These are phyloP conservation scores for Panopea generosa DNA, from an alignment of 2,888 invertebrate species.

Conservation along the genomic window DNA sequence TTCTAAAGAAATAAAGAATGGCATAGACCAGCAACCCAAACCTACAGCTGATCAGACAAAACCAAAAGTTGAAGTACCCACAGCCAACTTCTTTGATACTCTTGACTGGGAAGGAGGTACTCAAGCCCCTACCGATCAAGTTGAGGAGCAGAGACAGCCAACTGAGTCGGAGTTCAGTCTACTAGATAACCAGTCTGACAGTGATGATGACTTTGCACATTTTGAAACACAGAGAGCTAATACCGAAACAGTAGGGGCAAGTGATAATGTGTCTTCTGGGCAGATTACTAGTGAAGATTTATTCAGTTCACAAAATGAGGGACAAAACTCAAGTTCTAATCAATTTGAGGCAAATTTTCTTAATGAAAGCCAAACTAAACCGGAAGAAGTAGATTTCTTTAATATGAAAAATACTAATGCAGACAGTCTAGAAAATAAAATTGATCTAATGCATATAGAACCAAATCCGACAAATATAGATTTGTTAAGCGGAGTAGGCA, in stretches of 20 bases:
- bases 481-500: constrained; percentile 66
- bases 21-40: constrained; percentile 65
- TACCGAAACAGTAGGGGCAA: background rate
- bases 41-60: constrained; percentile 6
- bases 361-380: constrained; percentile 5
- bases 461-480: constrained; percentile 75
- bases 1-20: constrained; percentile 3
- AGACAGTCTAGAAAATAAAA: constrained; percentile 57
- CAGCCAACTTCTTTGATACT: constrained; percentile 63
- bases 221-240: constrained; percentile 62
- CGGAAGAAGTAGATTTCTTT: constrained; percentile 70
- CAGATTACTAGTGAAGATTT: background rate
- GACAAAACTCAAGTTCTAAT: background rate
- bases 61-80: constrained; percentile 42
- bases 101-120: constrained; percentile 59
- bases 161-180: constrained; percentile 64
- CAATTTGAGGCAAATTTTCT: constrained; percentile 46
- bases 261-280: background rate
- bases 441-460: constrained; percentile 72
- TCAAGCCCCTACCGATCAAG: constrained; percentile 18
- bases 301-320: background rate
- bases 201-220: constrained; percentile 76
- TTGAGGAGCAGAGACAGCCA: constrained; percentile 33
- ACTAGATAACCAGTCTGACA: constrained; percentile 70
- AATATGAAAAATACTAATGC: constrained; percentile 63